Evolutionary conservation across 2,113 vertebrate genomes (phyloP), one percentile per base, ranked within the genome.

Genomic region (Sigmodon hispidus): DNA sequence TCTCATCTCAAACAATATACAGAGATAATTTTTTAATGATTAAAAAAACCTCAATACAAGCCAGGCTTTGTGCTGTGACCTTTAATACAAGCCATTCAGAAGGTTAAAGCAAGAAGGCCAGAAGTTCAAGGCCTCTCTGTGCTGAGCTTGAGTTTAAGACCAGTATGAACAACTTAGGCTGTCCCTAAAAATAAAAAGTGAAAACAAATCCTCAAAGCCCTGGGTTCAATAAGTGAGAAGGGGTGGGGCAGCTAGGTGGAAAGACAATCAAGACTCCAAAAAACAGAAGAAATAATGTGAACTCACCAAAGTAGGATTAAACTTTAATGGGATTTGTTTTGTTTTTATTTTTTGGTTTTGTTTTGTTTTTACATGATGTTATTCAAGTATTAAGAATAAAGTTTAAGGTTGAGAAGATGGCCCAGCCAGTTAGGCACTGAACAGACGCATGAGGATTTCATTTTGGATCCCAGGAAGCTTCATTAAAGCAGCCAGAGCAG

Each of bases 1-100:
- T 75, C 19, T 93, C 13, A 89, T 59, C 75, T 94, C 69, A 91
- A 84, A 87, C 16, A 90, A 85, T 75, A 15, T 19, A 91, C 29
- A 93, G 75, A 72, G 19, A 52, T 67, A 87, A 72, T 61, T 93
- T 94, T 52, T 45, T 15, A 9, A 80, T 72, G 36, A 67, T 87
- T 87, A 72, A 84, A 93, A 85, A 52, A 50, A n/a, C n/a, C 15
- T 65, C 72, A 70, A 15, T 40, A 36, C 34, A 40, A 57, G 67
- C 24, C 24, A 17, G 36, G 7, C 13, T 57, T 87, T 13, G 36
- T 57, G 26, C 22, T 55, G 1, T 22, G 50, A 43, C 22, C 45
- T 87, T 52, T 72, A 55, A 87, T 40, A 40, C 5, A 26, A 72
- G 22, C 36, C 52, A 50, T 34, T 52, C 21, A 26, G 19, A 52